These are phyloP conservation scores for Hapalemur alaotrensis DNA, from an alignment of 2,797 vertebrate species.

Conservation along the genomic window DNA sequence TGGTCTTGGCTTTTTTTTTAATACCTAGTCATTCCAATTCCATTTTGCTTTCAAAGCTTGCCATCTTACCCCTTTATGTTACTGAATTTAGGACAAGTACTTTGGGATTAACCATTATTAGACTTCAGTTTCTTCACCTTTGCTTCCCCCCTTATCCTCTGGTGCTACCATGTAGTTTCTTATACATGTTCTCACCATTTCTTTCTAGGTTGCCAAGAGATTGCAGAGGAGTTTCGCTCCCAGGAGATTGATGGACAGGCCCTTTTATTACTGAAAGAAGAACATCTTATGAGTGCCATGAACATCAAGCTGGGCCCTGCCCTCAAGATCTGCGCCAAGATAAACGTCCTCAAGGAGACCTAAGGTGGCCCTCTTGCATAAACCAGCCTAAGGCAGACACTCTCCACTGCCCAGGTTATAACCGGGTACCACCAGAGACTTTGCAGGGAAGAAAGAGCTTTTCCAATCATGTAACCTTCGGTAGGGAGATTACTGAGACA, in stretches of 20 bases:
- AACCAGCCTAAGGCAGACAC: slow-evolving; percentile 42
- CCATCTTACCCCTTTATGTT: background rate
- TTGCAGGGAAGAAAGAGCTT: slow-evolving; percentile 54
- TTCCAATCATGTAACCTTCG: slow-evolving; percentile 51
- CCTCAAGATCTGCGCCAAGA: slow-evolving; percentile 98
- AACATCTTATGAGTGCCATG: slow-evolving; percentile 99
- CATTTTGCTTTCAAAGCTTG: background rate
- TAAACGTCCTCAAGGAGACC: slow-evolving; percentile 95
- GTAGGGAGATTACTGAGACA: slow-evolving; percentile 52
- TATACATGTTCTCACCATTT: background rate
- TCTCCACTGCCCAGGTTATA: slow-evolving; percentile 65
- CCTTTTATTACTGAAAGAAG: slow-evolving; percentile 96
- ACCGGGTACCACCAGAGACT: slow-evolving; percentile 63
- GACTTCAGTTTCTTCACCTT: background rate
- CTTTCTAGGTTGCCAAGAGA: slow-evolving; percentile 93
- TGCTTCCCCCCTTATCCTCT: background rate
- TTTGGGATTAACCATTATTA: background rate
- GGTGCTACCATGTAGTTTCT: background rate
- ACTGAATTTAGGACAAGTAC: background rate
- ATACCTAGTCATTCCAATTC: background rate
- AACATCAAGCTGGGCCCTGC: slow-evolving; percentile 98
- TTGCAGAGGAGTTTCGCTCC: slow-evolving; percentile 95
- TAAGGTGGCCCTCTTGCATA: slow-evolving; percentile 78
- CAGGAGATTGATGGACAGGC: slow-evolving; percentile 99
- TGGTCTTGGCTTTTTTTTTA: background rate